Conservation (phyloP, 2,888 invertebrate genomes). For the Sthenelais limicola region DNA sequence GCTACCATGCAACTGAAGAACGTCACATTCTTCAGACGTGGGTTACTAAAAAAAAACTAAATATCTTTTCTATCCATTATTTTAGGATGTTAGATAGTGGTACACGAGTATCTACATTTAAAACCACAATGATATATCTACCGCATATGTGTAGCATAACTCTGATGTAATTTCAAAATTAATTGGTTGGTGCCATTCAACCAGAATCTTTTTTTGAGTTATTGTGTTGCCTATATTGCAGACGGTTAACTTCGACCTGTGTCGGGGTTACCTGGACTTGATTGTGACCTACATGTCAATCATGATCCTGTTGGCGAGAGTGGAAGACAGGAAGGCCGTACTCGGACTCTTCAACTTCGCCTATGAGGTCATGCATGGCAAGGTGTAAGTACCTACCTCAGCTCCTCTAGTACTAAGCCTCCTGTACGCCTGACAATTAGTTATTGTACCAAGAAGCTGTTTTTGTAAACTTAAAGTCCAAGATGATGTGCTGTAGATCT, state of each 20-base stretch:
- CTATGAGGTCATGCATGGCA: constrained; percentile 92
- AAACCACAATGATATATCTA: too few relatives aligned
- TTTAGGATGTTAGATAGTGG: too few relatives aligned
- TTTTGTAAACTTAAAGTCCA: not conserved
- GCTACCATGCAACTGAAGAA: too few relatives aligned
- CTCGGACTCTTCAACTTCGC: constrained; percentile 97
- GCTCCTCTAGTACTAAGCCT: not conserved
- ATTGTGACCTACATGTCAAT: constrained; percentile 94
- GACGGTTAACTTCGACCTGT: constrained; percentile 95
- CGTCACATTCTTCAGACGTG: too few relatives aligned
- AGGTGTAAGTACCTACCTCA: constrained; percentile 62
- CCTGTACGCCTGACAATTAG: not conserved
- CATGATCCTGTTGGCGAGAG: constrained; percentile 97
- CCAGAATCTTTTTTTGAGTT: too few relatives aligned
- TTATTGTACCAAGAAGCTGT: not conserved
- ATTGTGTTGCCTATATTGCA: too few relatives aligned
- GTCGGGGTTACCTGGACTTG: constrained; percentile 94
- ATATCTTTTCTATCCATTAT: too few relatives aligned
- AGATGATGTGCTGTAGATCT: not conserved
- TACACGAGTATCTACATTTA: too few relatives aligned
- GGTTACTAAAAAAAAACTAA: too few relatives aligned
- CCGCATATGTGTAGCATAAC: too few relatives aligned
- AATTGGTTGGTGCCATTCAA: too few relatives aligned
- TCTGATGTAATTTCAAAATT: too few relatives aligned
- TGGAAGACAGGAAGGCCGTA: constrained; percentile 98